Evolutionary conservation across 2,888 invertebrate species (phyloP).

Genomic region (Leucania comma): DNA sequence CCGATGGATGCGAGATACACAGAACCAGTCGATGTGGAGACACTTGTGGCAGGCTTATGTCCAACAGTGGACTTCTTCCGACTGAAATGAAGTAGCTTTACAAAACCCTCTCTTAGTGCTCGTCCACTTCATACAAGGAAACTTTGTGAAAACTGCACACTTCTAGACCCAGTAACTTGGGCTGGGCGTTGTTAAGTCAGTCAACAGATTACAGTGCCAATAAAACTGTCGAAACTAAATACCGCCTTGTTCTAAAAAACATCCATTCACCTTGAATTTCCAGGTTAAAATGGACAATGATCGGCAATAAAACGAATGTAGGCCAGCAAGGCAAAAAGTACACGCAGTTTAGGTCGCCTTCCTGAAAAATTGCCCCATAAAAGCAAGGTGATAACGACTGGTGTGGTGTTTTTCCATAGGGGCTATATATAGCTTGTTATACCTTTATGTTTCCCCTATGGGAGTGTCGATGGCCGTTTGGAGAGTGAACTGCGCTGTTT

Average conservation of each 20-base stretch:
- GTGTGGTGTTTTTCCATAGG: constrained; percentile 55
- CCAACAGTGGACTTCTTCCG: no score
- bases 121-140: no score
- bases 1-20: no score
- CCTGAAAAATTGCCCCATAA: constrained; percentile 60
- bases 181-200: no score
- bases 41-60: no score
- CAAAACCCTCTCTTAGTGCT: no score
- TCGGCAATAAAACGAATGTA: constrained; percentile 41
- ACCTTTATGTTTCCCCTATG: constrained; percentile 36
- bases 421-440: constrained; percentile 46
- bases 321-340: constrained; percentile 45
- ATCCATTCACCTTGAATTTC: constrained; percentile 10
- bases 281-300: constrained; percentile 40
- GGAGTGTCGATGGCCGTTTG: constrained; percentile 23
- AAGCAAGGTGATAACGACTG: constrained; percentile 56
- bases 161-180: no score
- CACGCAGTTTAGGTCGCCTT: constrained; percentile 44
- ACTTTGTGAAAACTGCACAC: no score
- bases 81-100: no score
- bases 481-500: background rate
- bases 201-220: no score
- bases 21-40: no score
- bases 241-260: background rate
- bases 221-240: background rate